Conservation (phyloP, 2,888 invertebrate species). For the Tipula unca region DNA sequence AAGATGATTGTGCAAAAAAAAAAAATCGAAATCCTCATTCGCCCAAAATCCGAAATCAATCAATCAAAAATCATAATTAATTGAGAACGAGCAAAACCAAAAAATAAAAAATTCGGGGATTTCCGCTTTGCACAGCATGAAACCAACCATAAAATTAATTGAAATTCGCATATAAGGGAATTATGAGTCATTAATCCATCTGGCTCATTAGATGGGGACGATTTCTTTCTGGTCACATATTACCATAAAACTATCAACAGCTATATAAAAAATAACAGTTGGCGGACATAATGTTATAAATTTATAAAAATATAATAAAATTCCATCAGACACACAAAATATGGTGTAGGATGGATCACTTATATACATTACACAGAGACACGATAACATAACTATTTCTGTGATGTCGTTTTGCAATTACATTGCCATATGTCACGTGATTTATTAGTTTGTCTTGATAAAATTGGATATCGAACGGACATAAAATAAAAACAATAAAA, state of each 20-base stretch:
- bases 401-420: neutral
- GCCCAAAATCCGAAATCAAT: neutral
- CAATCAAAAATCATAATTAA: neutral
- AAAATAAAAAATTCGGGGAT: neutral
- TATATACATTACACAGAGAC: neutral
- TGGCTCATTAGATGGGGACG: neutral
- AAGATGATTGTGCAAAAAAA: neutral
- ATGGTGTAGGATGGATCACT: slow-evolving; percentile 8
- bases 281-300: neutral
- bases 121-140: neutral
- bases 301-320: neutral
- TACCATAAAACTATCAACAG: neutral
- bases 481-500: neutral
- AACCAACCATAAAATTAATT: neutral
- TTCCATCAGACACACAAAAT: neutral
- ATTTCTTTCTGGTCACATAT: neutral
- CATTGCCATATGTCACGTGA: neutral
- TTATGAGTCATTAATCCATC: neutral
- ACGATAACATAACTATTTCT: neutral
- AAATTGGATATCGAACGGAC: neutral
- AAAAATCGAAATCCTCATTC: neutral
- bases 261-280: neutral
- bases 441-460: neutral
- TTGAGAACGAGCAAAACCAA: neutral
- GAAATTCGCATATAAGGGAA: neutral